Percentiles rank a stretch among this genome's conserved stretches.
Conservation (phyloP, 2,797 vertebrate genomes). For the Anguilla marmorata region DNA sequence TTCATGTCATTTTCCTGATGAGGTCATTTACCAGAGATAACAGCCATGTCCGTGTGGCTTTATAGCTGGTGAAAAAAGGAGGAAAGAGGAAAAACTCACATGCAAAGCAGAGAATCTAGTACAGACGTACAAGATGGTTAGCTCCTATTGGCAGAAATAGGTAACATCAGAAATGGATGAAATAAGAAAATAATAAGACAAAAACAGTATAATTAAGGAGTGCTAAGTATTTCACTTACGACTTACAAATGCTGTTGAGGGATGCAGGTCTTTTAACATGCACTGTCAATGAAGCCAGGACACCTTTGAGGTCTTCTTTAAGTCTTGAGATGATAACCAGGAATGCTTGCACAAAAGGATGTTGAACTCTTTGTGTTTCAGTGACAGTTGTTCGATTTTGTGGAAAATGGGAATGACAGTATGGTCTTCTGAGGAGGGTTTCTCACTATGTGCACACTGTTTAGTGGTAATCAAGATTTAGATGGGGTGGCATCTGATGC, state of each 20-base stretch:
- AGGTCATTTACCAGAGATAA: slow-evolving; percentile 1
- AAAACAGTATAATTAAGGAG: slow-evolving; percentile 11
- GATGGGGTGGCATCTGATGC: background rate
- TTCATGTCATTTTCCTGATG: background rate
- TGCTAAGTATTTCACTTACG: slow-evolving; percentile 68
- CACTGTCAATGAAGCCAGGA: slow-evolving; percentile 60
- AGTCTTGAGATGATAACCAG: slow-evolving; percentile 63
- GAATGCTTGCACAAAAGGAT: slow-evolving; percentile 59
- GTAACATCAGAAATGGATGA: background rate
- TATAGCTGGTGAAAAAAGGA: slow-evolving; percentile 16
- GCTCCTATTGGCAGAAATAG: background rate
- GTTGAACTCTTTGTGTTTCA: background rate
- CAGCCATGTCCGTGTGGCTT: background rate
- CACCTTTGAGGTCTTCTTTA: slow-evolving; percentile 70
- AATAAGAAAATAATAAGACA: slow-evolving; percentile 30
- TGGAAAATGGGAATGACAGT: background rate
- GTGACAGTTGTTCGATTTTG: slow-evolving; percentile 35
- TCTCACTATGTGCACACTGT: background rate
- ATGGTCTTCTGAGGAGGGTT: background rate
- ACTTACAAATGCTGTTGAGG: slow-evolving; percentile 60
- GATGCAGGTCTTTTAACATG: slow-evolving; percentile 54
- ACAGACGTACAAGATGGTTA: background rate
- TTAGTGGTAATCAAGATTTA: background rate
- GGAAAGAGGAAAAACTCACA: slow-evolving; percentile 22
- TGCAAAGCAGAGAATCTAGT: slow-evolving; percentile 20